phyloP scores from a whole-genome alignment of 2,113 vertebrate species.

The Oceanodroma tethys region DNA sequence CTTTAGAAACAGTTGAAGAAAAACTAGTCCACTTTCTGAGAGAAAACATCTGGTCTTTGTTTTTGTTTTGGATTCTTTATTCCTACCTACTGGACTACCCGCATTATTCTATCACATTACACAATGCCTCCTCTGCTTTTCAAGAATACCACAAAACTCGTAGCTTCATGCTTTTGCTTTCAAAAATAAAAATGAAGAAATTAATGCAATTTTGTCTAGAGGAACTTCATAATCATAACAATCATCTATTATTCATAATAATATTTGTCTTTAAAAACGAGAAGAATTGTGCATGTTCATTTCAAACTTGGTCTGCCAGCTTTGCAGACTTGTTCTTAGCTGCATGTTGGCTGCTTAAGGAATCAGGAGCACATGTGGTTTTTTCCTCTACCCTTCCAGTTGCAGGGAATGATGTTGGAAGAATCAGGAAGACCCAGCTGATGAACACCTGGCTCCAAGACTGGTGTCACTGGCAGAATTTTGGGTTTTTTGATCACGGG shows the following conservation, averaged over 20 bases:
- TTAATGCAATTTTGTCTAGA: neutral
- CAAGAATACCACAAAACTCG: rapidly evolving
- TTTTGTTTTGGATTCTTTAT: neutral
- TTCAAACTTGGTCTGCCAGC: neutral
- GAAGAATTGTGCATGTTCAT: neutral
- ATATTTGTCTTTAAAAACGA: neutral
- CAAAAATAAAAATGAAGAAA: neutral
- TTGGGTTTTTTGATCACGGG: rapidly evolving
- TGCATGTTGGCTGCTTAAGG: neutral
- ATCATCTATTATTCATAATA: neutral
- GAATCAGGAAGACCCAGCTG: neutral
- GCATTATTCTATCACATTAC: neutral
- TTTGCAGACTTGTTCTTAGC: neutral
- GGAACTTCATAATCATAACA: neutral
- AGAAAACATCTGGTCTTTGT: neutral
- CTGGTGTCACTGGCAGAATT: neutral
- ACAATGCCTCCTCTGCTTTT: neutral
- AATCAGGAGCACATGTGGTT: neutral
- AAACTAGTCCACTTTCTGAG: neutral
- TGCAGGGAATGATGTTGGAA: neutral
- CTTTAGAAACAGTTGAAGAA: neutral
- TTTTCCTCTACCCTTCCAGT: neutral
- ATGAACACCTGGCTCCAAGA: neutral
- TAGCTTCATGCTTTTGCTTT: neutral
- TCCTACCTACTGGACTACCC: neutral